Evolutionary conservation across 2,113 vertebrate genomes (phyloP).

Genomic region (Brachyistius frenatus): DNA sequence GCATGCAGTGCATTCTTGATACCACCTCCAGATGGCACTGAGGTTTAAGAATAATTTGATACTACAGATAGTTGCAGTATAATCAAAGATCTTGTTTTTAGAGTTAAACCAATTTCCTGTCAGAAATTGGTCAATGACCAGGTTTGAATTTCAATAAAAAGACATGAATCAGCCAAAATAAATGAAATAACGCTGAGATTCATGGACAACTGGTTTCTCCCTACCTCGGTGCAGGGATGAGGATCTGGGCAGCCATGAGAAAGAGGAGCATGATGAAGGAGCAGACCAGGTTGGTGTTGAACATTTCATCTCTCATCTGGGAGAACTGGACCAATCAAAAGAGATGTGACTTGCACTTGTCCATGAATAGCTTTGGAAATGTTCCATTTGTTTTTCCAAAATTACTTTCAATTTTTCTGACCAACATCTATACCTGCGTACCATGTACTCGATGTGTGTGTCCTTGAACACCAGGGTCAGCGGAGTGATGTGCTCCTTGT

Average conservation of each 20-base stretch:
- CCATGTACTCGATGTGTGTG: slow-evolving; percentile 82
- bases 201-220: neutral
- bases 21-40: neutral
- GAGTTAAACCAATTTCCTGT: too few species aligned
- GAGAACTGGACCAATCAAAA: slow-evolving; percentile 87
- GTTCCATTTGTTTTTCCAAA: neutral
- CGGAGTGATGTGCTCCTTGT: slow-evolving; percentile 80
- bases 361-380: too few species aligned
- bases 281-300: slow-evolving; percentile 97
- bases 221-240: slow-evolving; percentile 92
- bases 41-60: neutral
- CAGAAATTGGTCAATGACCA: too few species aligned
- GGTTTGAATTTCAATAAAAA: too few species aligned
- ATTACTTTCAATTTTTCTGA: too few species aligned
- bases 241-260: slow-evolving; percentile 92
- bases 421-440: slow-evolving; percentile 6
- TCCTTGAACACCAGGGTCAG: slow-evolving; percentile 84
- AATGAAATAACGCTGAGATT: neutral
- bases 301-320: slow-evolving; percentile 98
- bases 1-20: neutral
- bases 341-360: neutral
- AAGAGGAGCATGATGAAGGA: slow-evolving; percentile 95
- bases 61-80: too few species aligned
- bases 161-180: neutral
- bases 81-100: too few species aligned